A percentile compares a stretch with the other conserved stretches of the same genome.
Conservation (phyloP, 2,113 vertebrate species). For the Recurvirostra avosetta region DNA sequence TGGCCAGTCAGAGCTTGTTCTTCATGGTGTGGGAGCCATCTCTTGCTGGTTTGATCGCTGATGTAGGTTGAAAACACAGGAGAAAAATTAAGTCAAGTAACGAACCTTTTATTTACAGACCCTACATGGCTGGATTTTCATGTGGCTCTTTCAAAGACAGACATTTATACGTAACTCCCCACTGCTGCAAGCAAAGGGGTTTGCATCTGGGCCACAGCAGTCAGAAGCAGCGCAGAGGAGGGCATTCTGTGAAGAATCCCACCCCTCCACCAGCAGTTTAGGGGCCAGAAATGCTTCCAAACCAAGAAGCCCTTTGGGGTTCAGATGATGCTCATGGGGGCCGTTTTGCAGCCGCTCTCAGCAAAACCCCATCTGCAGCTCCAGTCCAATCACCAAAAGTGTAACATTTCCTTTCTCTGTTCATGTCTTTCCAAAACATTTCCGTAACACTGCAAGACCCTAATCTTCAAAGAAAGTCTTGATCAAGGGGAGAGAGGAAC, state of each 20-base stretch:
- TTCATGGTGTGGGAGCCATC: neutral
- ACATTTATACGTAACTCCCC: accelerated
- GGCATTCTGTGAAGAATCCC: neutral
- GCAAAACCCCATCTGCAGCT: neutral
- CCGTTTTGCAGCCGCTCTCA: neutral
- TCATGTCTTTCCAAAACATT: slow-evolving; percentile 8
- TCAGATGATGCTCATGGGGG: neutral
- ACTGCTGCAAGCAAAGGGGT: neutral
- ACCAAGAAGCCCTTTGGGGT: neutral
- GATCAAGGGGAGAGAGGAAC: slow-evolving; percentile 20
- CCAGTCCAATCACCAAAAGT: neutral
- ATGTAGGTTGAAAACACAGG: neutral
- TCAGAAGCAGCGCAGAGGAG: neutral
- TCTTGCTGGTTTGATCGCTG: neutral
- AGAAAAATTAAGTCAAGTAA: neutral
- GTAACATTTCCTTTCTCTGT: slow-evolving; percentile 31
- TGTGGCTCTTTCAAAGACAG: neutral
- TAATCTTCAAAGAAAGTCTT: slow-evolving; percentile 53
- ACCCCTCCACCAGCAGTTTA: neutral
- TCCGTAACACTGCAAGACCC: neutral
- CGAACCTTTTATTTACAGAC: neutral
- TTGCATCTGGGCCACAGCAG: neutral
- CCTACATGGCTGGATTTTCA: neutral
- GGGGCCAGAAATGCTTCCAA: neutral
- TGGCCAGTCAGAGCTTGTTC: neutral